Evolutionary conservation across 2,113 vertebrate genomes (phyloP).

Genomic region (Paradisaea rubra): DNA sequence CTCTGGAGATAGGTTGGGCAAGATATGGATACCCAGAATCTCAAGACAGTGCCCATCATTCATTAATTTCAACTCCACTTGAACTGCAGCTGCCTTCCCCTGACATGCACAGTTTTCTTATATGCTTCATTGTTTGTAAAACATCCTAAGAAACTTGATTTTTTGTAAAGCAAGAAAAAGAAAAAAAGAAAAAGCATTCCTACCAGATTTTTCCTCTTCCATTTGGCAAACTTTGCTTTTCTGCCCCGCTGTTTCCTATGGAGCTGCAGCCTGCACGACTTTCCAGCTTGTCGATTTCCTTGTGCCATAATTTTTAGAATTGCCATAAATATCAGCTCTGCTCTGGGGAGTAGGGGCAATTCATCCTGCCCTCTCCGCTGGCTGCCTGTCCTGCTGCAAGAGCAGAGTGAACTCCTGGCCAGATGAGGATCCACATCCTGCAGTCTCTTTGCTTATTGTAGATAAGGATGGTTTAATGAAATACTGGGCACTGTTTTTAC

Average conservation of each 20-base stretch:
- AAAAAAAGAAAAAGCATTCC: not conserved
- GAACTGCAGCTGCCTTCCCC: not conserved
- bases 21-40: not conserved
- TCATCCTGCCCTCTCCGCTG: not conserved
- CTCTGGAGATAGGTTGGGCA: not conserved
- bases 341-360: not conserved
- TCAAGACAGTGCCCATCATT: not conserved
- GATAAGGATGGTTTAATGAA: not conserved
- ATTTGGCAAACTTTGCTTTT: conserved; percentile 26
- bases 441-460: not conserved
- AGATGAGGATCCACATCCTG: not conserved
- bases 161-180: not conserved
- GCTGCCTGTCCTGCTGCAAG: not conserved
- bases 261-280: not conserved
- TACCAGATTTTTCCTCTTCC: not conserved
- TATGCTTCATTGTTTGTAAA: not conserved
- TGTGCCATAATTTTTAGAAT: conserved; percentile 12
- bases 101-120: not conserved
- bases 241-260: not conserved
- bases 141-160: not conserved
- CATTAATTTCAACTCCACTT: not conserved
- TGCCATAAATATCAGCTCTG: not conserved
- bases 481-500: not conserved
- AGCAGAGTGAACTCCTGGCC: not conserved
- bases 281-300: conserved; percentile 29